phyloP scores from a whole-genome alignment of 2,888 invertebrate species.

The Amphipyra berbera region DNA sequence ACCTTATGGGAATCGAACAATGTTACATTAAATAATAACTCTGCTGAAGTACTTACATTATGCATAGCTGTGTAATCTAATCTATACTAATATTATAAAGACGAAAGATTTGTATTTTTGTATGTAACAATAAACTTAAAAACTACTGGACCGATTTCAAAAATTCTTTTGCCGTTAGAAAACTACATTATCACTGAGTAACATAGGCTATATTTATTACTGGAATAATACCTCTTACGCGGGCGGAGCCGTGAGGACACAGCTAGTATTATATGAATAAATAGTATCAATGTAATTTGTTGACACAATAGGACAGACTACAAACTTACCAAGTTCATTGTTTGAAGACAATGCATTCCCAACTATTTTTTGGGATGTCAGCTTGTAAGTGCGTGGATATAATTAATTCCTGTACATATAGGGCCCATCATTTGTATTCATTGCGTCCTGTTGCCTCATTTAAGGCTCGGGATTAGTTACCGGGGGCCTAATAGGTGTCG shows the following conservation, averaged over 20 bases:
- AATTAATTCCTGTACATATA: conserved; percentile 74
- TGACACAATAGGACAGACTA: conserved; percentile 32
- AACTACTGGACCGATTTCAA: too few relatives aligned
- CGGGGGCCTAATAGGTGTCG: conserved; percentile 61
- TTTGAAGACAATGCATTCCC: conserved; percentile 75
- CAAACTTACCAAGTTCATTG: conserved; percentile 69
- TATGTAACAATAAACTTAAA: too few relatives aligned
- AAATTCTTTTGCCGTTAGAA: too few relatives aligned
- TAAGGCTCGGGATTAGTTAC: conserved; percentile 69
- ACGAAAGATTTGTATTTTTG: too few relatives aligned
- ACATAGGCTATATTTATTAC: too few relatives aligned
- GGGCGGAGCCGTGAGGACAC: too few relatives aligned
- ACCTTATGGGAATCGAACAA: background rate
- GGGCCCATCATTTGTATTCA: conserved; percentile 72
- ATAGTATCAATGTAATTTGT: conserved; percentile 20
- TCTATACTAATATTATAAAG: too few relatives aligned
- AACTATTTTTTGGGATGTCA: conserved; percentile 74
- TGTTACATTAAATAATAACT: too few relatives aligned
- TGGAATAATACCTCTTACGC: too few relatives aligned
- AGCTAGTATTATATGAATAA: conserved; percentile 15
- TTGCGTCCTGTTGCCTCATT: conserved; percentile 58
- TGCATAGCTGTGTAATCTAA: conserved; percentile 1
- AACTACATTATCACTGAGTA: too few relatives aligned
- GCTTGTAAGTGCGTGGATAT: conserved; percentile 68
- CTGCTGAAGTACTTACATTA: too few relatives aligned